phyloP scores from a whole-genome alignment of 2,113 vertebrate genomes.

The Elaphurus davidianus region DNA sequence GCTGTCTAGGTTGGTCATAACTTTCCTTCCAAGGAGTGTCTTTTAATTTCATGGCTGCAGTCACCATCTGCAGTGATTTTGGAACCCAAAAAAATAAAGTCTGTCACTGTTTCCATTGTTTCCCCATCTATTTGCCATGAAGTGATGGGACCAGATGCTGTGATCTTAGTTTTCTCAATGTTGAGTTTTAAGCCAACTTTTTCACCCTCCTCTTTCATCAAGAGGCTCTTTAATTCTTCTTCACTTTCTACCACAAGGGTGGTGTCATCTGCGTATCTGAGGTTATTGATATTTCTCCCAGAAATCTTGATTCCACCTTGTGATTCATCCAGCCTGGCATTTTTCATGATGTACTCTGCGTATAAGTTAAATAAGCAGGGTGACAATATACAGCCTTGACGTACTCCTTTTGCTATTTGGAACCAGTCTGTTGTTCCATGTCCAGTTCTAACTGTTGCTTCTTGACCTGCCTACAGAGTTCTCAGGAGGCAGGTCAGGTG shows the following conservation, averaged over 20 bases:
- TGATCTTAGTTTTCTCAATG: background rate
- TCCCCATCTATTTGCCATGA: background rate
- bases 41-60: background rate
- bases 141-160: background rate
- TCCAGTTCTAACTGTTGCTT: background rate
- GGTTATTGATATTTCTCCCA: background rate
- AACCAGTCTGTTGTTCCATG: background rate
- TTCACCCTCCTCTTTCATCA: background rate
- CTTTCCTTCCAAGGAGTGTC: background rate
- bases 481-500: background rate
- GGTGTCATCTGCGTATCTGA: background rate
- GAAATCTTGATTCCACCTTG: background rate
- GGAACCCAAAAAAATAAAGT: background rate
- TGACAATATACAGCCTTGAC: background rate
- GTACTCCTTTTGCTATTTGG: background rate
- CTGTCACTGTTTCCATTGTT: background rate
- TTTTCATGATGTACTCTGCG: background rate
- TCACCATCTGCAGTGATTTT: background rate
- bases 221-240: background rate
- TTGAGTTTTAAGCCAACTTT: background rate
- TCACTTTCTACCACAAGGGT: background rate
- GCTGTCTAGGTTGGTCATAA: background rate
- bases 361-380: background rate
- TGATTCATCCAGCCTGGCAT: background rate
- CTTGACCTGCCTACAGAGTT: background rate